phyloP scores from a whole-genome alignment of 2,797 vertebrate genomes.

The Poeciliopsis gracilis region DNA sequence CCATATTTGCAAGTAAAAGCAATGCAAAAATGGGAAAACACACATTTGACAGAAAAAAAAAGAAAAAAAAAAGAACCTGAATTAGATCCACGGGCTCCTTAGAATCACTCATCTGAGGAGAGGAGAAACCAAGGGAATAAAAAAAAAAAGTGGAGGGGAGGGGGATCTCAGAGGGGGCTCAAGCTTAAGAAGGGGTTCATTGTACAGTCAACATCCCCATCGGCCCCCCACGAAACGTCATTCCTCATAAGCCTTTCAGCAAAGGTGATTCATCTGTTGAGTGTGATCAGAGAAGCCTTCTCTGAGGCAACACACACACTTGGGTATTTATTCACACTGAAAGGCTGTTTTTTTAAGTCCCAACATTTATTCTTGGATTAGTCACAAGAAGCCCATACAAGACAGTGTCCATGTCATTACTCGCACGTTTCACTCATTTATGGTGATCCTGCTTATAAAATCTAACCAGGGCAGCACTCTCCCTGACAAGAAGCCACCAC shows the following conservation, averaged over 20 bases:
- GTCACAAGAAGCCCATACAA: neutral
- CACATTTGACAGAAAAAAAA: neutral
- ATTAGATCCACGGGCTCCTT: conserved; percentile 28
- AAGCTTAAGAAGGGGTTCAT: conserved; percentile 70
- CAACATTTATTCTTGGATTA: neutral
- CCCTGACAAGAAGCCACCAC: conserved; percentile 31
- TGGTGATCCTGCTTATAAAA: conserved; percentile 2
- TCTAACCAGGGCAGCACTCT: conserved; percentile 27
- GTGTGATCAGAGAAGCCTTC: conserved; percentile 35
- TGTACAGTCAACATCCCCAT: conserved; percentile 53
- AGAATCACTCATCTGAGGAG: conserved; percentile 29
- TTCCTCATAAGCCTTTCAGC: conserved; percentile 34
- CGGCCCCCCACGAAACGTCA: conserved; percentile 22
- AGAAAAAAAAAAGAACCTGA: neutral
- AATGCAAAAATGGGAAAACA: conserved; percentile 22
- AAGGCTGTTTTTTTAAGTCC: neutral
- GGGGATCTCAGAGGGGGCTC: conserved; percentile 44
- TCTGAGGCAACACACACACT: neutral
- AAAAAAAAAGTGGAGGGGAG: conserved; percentile 25
- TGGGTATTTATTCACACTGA: neutral
- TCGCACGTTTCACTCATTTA: neutral
- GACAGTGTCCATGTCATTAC: neutral
- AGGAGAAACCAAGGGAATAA: conserved; percentile 34
- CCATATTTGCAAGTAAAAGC: conserved; percentile 42
- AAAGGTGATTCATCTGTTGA: conserved; percentile 73